phyloP scores from a whole-genome alignment of 1,140 invertebrate species.

The Leptinotarsa undecemlineata region DNA sequence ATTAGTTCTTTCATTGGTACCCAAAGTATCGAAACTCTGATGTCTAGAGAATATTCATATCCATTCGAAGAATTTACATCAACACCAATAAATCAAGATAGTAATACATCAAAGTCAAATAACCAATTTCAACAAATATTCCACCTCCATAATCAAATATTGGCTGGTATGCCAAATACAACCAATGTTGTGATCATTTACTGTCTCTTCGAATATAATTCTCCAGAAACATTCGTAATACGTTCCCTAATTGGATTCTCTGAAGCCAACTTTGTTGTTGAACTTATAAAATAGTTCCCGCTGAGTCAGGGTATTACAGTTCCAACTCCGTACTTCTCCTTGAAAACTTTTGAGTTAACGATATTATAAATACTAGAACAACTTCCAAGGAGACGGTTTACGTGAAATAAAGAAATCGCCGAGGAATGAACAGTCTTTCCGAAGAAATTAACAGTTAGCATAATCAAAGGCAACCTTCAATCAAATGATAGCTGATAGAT shows the following conservation, averaged over 20 bases:
- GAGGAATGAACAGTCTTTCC: not conserved
- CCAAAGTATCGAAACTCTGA: too few species aligned
- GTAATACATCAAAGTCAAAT: too few species aligned
- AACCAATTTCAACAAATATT: too few species aligned
- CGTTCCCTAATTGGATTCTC: not conserved
- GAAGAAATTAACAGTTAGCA: not conserved
- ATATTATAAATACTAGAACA: not conserved
- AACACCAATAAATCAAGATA: too few species aligned
- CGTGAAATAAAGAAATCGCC: not conserved
- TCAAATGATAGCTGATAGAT: not conserved
- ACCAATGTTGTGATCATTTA: not conserved
- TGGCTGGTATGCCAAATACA: not conserved
- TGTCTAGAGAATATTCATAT: too few species aligned
- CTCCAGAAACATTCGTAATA: not conserved
- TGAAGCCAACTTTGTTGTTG: conserved; percentile 1
- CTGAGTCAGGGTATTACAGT: not conserved
- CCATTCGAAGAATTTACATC: too few species aligned
- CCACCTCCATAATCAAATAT: too few species aligned
- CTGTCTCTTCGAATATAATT: not conserved
- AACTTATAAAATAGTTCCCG: not conserved
- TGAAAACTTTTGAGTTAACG: conserved; percentile 4
- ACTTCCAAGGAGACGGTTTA: not conserved
- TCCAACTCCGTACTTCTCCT: not conserved
- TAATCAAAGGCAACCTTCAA: not conserved
- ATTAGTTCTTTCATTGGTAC: too few species aligned